Evolutionary conservation across 2,797 vertebrate species (phyloP).

Genomic region (Naso thynnoides): DNA sequence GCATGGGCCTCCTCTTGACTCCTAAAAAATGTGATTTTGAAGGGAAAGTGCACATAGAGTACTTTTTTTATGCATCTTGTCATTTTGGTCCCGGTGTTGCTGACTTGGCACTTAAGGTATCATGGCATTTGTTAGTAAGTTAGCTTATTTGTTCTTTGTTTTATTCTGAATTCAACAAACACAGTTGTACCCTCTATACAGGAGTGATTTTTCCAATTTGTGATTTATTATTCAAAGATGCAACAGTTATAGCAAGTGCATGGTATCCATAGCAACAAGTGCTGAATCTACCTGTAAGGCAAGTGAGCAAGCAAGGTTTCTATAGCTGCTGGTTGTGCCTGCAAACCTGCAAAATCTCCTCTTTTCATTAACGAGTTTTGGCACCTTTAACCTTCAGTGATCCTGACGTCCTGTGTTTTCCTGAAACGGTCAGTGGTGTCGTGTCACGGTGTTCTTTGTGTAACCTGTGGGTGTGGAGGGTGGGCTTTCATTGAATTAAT

Average conservation of each 20-base stretch:
- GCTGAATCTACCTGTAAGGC: not conserved
- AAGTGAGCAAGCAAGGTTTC: not conserved
- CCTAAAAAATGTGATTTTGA: not conserved
- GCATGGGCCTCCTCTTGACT: constrained; percentile 24
- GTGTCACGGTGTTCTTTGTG: constrained; percentile 22
- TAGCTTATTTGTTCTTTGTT: not conserved
- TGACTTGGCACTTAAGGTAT: not conserved
- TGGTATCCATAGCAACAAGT: constrained; percentile 45
- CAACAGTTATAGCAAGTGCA: constrained; percentile 1
- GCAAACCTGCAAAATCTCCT: constrained; percentile 9
- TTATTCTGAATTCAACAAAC: not conserved
- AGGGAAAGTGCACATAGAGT: constrained; percentile 1
- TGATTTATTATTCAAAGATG: constrained; percentile 11
- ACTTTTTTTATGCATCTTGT: not conserved
- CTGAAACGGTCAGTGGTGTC: constrained; percentile 29
- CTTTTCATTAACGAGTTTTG: constrained; percentile 5
- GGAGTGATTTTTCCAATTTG: not conserved
- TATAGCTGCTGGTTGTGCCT: not conserved
- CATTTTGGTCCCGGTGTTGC: not conserved
- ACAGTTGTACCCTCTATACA: not conserved
- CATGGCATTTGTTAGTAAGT: not conserved
- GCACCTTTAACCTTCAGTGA: constrained; percentile 11
- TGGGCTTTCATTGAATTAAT: constrained; percentile 72
- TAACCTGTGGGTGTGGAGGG: constrained; percentile 55
- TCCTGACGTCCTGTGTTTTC: constrained; percentile 11